A percentile compares a stretch with the other conserved stretches of the same genome.
phyloP scores from a whole-genome alignment of 2,888 invertebrate genomes.

The Chaetogeoica ovagalla region DNA sequence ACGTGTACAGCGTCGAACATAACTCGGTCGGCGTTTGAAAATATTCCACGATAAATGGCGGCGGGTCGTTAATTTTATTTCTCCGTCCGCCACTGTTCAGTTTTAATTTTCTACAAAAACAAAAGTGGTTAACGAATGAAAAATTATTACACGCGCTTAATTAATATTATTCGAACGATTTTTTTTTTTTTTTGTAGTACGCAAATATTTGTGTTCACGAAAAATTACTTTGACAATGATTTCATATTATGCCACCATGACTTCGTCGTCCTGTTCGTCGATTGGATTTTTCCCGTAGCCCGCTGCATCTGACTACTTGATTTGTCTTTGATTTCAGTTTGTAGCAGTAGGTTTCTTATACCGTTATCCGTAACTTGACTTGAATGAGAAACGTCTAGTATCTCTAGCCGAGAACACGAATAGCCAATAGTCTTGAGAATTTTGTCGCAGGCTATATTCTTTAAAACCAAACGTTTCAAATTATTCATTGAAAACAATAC shows the following conservation, averaged over 20 bases:
- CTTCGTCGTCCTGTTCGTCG: neutral
- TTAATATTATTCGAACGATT: too few species aligned
- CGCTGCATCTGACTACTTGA: neutral
- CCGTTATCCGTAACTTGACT: conserved; percentile 61
- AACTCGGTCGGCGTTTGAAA: conserved; percentile 59
- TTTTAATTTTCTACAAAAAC: conserved; percentile 25
- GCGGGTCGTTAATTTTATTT: conserved; percentile 40
- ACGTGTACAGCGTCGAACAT: conserved; percentile 59
- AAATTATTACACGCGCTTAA: too few species aligned
- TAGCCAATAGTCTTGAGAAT: conserved; percentile 60
- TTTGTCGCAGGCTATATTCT: conserved; percentile 61
- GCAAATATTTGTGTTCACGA: neutral
- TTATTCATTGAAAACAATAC: conserved; percentile 60
- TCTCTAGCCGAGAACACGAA: conserved; percentile 59
- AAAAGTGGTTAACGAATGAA: too few species aligned
- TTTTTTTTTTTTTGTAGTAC: too few species aligned
- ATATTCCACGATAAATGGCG: conserved; percentile 59
- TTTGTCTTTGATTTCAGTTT: conserved; percentile 60
- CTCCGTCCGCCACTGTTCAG: neutral
- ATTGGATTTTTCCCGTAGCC: neutral
- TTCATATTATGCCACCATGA: conserved; percentile 19
- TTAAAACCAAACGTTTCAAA: conserved; percentile 59
- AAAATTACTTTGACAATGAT: conserved; percentile 34
- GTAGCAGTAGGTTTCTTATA: conserved; percentile 59
- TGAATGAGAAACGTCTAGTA: conserved; percentile 61